Conservation (phyloP, 2,888 invertebrate genomes). For the Rotaria magnacalcarata region DNA sequence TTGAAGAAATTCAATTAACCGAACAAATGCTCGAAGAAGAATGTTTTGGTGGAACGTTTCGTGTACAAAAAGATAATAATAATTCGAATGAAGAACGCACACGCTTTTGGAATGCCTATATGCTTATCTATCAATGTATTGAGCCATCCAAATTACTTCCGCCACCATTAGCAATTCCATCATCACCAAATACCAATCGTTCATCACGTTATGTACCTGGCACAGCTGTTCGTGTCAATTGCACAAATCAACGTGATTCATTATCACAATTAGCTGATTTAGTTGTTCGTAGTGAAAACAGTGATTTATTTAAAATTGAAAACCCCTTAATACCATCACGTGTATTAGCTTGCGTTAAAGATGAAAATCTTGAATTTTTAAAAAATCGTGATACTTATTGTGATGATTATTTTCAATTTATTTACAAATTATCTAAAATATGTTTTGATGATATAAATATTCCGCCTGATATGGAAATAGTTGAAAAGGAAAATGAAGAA, state of each 20-base stretch:
- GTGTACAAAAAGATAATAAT: slow-evolving; percentile 59
- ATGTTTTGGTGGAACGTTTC: slow-evolving; percentile 62
- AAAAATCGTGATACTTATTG: slow-evolving; percentile 61
- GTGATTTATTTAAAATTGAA: slow-evolving; percentile 9
- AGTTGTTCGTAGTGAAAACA: slow-evolving; percentile 38
- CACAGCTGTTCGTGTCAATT: background rate
- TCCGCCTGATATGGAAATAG: background rate
- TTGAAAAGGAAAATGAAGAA: background rate
- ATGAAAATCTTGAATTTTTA: slow-evolving; percentile 61
- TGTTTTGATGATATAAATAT: slow-evolving; percentile 45
- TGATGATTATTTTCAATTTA: slow-evolving; percentile 60
- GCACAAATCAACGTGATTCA: slow-evolving; percentile 18
- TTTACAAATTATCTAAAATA: slow-evolving; percentile 49
- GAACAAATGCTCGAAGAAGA: slow-evolving; percentile 60
- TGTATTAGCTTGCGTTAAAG: slow-evolving; percentile 52
- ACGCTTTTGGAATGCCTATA: slow-evolving; percentile 63
- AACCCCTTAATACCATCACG: background rate
- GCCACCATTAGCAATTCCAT: background rate
- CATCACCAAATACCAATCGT: background rate
- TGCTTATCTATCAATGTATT: slow-evolving; percentile 61
- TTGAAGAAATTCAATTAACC: slow-evolving; percentile 62
- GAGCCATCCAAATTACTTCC: slow-evolving; percentile 22
- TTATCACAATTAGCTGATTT: slow-evolving; percentile 43
- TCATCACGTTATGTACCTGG: slow-evolving; percentile 1
- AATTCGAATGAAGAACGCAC: slow-evolving; percentile 60